phyloP scores from a whole-genome alignment of 2,888 invertebrate genomes.

The Cistogaster globosa region DNA sequence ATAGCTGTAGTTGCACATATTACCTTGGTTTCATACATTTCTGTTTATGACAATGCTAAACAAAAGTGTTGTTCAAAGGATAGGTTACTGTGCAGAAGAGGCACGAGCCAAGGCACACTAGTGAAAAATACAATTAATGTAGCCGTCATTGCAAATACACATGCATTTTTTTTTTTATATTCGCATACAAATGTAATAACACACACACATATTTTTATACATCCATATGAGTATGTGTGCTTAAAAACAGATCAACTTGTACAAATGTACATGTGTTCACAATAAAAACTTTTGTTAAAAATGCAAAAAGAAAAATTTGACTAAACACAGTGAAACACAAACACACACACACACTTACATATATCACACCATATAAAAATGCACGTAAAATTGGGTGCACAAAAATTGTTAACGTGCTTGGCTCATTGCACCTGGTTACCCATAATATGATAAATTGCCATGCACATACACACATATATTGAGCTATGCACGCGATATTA shows the following conservation, averaged over 20 bases:
- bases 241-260: background rate
- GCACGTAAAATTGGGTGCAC: slow-evolving; percentile 42
- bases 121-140: slow-evolving; percentile 68
- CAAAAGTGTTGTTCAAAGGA: slow-evolving; percentile 20
- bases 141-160: slow-evolving; percentile 38
- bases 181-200: background rate
- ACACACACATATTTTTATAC: slow-evolving; percentile 4
- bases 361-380: background rate
- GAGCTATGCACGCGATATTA: background rate
- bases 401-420: slow-evolving; percentile 68
- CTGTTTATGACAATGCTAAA: slow-evolving; percentile 27
- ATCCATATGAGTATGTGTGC: background rate
- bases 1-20: background rate
- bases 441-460: slow-evolving; percentile 70
- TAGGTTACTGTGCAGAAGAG: slow-evolving; percentile 35
- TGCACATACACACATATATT: background rate
- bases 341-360: background rate
- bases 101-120: slow-evolving; percentile 62
- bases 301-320: slow-evolving; percentile 51
- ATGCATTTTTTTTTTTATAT: background rate
- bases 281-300: slow-evolving; percentile 31
- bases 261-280: background rate
- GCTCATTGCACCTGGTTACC: slow-evolving; percentile 70
- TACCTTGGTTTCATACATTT: slow-evolving; percentile 16
- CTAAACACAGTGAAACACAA: slow-evolving; percentile 2